Evolutionary conservation across 2,113 vertebrate species (phyloP), one percentile per base, ranked within the genome.

Genomic region (Noctilio leporinus): DNA sequence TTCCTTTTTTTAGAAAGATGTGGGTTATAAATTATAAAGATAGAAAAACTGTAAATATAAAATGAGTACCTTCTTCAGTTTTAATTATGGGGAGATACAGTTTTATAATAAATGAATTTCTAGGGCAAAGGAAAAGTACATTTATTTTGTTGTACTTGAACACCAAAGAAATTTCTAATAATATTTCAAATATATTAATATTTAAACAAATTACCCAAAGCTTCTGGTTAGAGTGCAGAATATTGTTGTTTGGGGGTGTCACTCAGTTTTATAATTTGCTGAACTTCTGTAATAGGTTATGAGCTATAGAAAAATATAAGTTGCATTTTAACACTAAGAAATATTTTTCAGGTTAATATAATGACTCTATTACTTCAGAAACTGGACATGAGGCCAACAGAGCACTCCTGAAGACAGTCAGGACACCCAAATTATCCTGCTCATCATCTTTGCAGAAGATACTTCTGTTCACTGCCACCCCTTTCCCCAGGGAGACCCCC

Each of bases 41-140:
- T 26, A 67, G 49, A 84, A 86, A 89, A 88, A 77, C 81, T 72
- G 40, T 67, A 91, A 93, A 95, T 59, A 86, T 80, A 86, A 94
- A 72, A 73, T 89, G 12, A 91, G 16, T 33, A 19, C 24, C 80
- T 81, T 85, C 12, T 82, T 93, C 38, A 65, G 40, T 72, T 96
- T 94, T 85, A 72, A 80, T 91, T 76, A 67, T 12, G 24, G 14
- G 38, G 47, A 90, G n/a, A 57, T 38, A 45, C 5, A 11, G 5
- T 73, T 94, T 92, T 81, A 76, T 81, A 76, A 96, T 53, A 86
- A 75, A 73, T 43, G 8, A 47, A 85, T 87, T 51, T 67, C 55
- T 88, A 55, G 43, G 35, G 70, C 62, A 67, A 92, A 88, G 43
- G 80, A 91, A 87, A 80, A n/a, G 7, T 9, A 0, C 5, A 17